Evolutionary conservation across 2,888 invertebrate genomes (phyloP), one percentile per base, ranked within the genome.

Genomic region (Slavum lentiscoides): DNA sequence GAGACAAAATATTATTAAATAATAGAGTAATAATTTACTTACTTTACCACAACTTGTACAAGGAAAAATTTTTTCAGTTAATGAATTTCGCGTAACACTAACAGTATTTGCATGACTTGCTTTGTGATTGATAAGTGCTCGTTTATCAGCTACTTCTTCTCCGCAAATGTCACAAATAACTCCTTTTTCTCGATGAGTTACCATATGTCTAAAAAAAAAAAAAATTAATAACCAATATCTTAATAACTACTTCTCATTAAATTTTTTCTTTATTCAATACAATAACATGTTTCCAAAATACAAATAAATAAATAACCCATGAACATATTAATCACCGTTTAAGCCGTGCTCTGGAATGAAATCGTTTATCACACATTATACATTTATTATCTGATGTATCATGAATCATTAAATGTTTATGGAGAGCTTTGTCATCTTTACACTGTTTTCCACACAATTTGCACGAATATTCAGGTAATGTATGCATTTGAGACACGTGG

Each of bases 11-110:
- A 66, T 53, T 37, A 55, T 70, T 30, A 64, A 75, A 66, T 53
- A 37, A n/a, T 1, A 49, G 43, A 58, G 17, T n/a, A 17, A 37
- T 21, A 21, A 21, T 62, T 9, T 43, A 68, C 58, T 76, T 13
- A 94, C 93, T 86, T 94, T 94, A 84, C 94, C 94, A 85, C 94
- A 94, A 84, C 94, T 94, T 83, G 90, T 88, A 85, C 94, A 94
- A 0, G 94, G 94, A 85, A 94, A 94, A 81, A 93, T 91, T 82
- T 92, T 88, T 0, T 89, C 89, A 49, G 87, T 85, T 0, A 86
- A 85, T 67, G 87, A 86, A 83, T 0, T 89, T 88, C 11, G 87
- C 15, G 82, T 81, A 68, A 82, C 82, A 77, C 81, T 83, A 19
- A 83, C 81, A 55, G 72, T 66, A 66, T 72, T 80, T 74, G 83